Evolutionary conservation across 2,797 vertebrate species (phyloP).

Genomic region (Spheniscus humboldti): DNA sequence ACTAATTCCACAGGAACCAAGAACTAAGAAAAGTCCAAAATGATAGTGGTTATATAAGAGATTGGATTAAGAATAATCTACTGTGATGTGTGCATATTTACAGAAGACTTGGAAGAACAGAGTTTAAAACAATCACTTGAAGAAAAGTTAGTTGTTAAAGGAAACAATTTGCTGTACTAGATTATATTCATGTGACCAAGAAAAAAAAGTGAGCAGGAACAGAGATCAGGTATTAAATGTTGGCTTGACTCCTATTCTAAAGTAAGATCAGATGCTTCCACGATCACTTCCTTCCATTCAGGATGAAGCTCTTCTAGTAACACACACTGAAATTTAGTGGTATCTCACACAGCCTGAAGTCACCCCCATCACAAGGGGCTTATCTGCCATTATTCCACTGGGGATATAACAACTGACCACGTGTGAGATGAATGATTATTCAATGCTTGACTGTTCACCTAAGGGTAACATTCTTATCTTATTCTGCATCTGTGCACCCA

Average conservation of each 20-base stretch:
- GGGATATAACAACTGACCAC: background rate
- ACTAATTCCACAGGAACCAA: conserved; percentile 70
- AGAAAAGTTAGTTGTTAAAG: conserved; percentile 66
- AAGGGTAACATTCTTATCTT: background rate
- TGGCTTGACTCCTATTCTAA: conserved; percentile 51
- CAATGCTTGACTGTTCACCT: background rate
- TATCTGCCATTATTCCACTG: background rate
- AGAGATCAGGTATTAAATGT: conserved; percentile 65
- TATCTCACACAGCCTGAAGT: background rate
- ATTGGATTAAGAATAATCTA: conserved; percentile 77
- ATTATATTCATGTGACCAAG: conserved; percentile 59
- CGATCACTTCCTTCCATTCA: conserved; percentile 14
- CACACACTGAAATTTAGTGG: background rate
- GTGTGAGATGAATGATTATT: background rate
- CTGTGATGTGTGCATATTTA: conserved; percentile 72
- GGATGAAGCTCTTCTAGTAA: background rate
- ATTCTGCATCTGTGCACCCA: background rate
- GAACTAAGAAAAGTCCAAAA: conserved; percentile 66
- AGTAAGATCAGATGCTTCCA: conserved; percentile 41
- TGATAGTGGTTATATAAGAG: conserved; percentile 75
- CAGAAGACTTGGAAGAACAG: conserved; percentile 72
- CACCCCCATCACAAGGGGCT: background rate
- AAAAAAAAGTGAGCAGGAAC: conserved; percentile 20
- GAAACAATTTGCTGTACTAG: conserved; percentile 68
- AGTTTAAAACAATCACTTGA: conserved; percentile 66